These are phyloP conservation scores for Asteroscopus sphinx DNA, from an alignment of 2,888 invertebrate species.

Conservation along the genomic window DNA sequence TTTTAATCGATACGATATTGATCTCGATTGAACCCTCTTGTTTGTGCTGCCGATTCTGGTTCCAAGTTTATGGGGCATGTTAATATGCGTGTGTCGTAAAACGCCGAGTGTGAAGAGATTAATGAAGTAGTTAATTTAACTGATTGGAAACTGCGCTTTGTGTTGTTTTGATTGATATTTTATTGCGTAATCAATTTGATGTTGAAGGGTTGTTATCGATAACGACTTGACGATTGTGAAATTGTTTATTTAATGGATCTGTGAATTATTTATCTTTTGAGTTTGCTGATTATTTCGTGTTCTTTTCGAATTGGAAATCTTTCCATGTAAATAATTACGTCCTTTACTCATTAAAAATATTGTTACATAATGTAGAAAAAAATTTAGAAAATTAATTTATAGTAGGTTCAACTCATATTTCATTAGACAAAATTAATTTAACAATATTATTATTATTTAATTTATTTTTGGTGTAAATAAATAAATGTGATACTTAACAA, in stretches of 20 bases:
- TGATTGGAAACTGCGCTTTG: slow-evolving; percentile 42
- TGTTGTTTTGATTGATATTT: slow-evolving; percentile 34
- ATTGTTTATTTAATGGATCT: slow-evolving; percentile 20
- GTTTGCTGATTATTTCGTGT: not conserved
- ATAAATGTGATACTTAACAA: no score
- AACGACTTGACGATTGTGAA: slow-evolving; percentile 1
- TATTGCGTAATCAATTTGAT: slow-evolving; percentile 32
- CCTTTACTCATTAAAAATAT: no score
- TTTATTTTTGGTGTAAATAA: no score
- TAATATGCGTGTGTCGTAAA: slow-evolving; percentile 46
- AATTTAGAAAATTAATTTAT: no score
- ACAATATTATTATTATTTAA: no score
- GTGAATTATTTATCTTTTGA: no score
- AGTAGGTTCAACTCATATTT: no score
- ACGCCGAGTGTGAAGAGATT: slow-evolving; percentile 48
- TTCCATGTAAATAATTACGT: no score
- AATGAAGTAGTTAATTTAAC: slow-evolving; percentile 57
- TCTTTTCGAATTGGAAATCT: not conserved
- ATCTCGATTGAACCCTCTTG: slow-evolving; percentile 55
- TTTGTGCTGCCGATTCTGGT: slow-evolving; percentile 45
- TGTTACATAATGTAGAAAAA: no score
- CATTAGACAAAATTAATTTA: no score
- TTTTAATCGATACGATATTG: slow-evolving; percentile 67
- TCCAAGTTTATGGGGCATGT: slow-evolving; percentile 44
- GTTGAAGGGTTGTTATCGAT: slow-evolving; percentile 5